Base-by-base conservation (phyloP, 2,888 invertebrate species). In the Leucophora obtusa region DNA sequence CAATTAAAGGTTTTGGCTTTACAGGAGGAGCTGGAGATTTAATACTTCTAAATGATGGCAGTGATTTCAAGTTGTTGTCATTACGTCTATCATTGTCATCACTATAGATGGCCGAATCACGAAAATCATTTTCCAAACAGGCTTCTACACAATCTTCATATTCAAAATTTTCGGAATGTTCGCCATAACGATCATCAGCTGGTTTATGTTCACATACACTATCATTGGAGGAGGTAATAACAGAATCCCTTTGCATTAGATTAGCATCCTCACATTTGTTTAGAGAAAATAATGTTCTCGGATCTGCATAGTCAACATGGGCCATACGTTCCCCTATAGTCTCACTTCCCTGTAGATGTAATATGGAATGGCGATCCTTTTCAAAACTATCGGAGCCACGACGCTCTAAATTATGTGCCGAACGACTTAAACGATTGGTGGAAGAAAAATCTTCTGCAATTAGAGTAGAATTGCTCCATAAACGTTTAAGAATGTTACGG, bases 271-370 rank as follows among this genome's bases (percentile, higher is more conserved):
- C 89, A 74, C 82, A 84, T 43, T 84, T 84, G 6, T 84, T 78
- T 53, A 85, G 79, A n/a, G 84, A 84, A 53, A 93, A 92, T 18
- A 96, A 91, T 17, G 94, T 93, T 63, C 93, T 93, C 0, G 96
- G 96, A 88, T 96, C 96, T 0, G 94, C 95, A 85, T 97, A 97
- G 87, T 97, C 96, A 0, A 95, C 94, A 84, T 95, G 94, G 0
- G 97, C 97, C 87, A 97, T 96, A 82, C 97, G 93, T 51, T 96
- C 97, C 0, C 97, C 97, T 83, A 96, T 92, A 78, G 94, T 93
- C 83, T 95, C 94, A 84, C 96, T 96, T 11, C 96, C 95, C 89
- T 95, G 95, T 87, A 94, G 94, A 86, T 95, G 94, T 78, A 93
- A 91, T 18, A 90, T 87, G 76, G 88, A 89, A 75, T 90, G 88